Conservation (phyloP, 2,888 invertebrate genomes). For the Synanthedon formicaeformis region DNA sequence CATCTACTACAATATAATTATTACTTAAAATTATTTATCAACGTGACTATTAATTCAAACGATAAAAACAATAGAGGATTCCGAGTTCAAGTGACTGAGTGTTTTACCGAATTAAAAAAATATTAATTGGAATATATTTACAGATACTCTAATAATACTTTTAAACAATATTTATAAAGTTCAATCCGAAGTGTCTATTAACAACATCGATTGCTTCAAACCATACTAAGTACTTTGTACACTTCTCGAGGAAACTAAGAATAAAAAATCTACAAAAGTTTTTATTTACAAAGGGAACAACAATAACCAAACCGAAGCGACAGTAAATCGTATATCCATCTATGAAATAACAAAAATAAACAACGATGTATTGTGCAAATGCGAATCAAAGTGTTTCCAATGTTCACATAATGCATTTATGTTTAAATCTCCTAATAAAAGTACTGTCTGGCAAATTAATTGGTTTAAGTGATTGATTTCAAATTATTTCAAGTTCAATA, state of each 20-base stretch:
- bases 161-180: constrained; percentile 66
- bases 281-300: constrained; percentile 64
- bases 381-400: constrained; percentile 8
- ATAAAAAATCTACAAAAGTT: constrained; percentile 67
- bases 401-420: constrained; percentile 15
- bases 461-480: constrained; percentile 27
- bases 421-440: constrained; percentile 1
- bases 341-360: constrained; percentile 38
- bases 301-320: constrained; percentile 47
- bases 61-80: constrained; percentile 14
- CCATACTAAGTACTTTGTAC: constrained; percentile 61
- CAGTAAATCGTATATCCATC: constrained; percentile 29
- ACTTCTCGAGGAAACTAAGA: constrained; percentile 54
- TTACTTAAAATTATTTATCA: constrained; percentile 10
- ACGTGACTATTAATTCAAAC: constrained; percentile 19
- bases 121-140: constrained; percentile 53
- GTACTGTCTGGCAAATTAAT: constrained; percentile 37
- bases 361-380: constrained; percentile 8
- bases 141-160: constrained; percentile 68
- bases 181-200: constrained; percentile 33
- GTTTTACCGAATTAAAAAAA: constrained; percentile 20
- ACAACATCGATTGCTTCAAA: constrained; percentile 41
- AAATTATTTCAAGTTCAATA: too few relatives aligned
- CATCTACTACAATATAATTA: background rate
- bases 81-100: constrained; percentile 14